phyloP scores from a whole-genome alignment of 1,140 invertebrate genomes.

The Calliphora vicina region DNA sequence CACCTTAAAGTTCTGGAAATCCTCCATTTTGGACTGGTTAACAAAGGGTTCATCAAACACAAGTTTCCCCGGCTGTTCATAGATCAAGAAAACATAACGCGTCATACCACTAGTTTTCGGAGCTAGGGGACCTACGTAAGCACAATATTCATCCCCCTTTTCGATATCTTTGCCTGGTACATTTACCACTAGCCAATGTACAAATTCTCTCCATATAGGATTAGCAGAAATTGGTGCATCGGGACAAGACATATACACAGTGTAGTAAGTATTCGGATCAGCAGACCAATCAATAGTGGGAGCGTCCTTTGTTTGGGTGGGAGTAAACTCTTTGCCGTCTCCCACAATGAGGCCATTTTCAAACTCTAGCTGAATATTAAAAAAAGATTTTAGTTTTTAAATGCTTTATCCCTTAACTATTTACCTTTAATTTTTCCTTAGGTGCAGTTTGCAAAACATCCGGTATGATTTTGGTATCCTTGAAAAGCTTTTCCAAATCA shows the following conservation, averaged over 20 bases:
- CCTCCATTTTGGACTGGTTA: background rate
- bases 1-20: background rate
- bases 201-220: slow-evolving; percentile 81
- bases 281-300: slow-evolving; percentile 71
- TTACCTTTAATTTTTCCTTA: slow-evolving; percentile 38
- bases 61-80: slow-evolving; percentile 70
- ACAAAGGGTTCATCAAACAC: background rate
- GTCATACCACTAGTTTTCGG: slow-evolving; percentile 82
- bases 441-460: slow-evolving; percentile 28
- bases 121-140: slow-evolving; percentile 84
- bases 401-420: too few species aligned
- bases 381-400: too few species aligned
- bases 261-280: slow-evolving; percentile 71
- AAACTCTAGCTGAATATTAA: slow-evolving; percentile 63
- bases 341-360: slow-evolving; percentile 68
- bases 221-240: slow-evolving; percentile 63
- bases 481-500: slow-evolving; percentile 31
- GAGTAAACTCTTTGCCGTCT: slow-evolving; percentile 76
- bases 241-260: slow-evolving; percentile 82
- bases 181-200: slow-evolving; percentile 90
- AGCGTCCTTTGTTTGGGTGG: slow-evolving; percentile 72
- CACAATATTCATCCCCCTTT: slow-evolving; percentile 76
- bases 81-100: slow-evolving; percentile 88
- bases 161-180: slow-evolving; percentile 78
- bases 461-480: slow-evolving; percentile 31